Percentiles rank a stretch among this genome's conserved stretches.
Conservation (phyloP, 2,797 vertebrate species). For the Masticophis lateralis region DNA sequence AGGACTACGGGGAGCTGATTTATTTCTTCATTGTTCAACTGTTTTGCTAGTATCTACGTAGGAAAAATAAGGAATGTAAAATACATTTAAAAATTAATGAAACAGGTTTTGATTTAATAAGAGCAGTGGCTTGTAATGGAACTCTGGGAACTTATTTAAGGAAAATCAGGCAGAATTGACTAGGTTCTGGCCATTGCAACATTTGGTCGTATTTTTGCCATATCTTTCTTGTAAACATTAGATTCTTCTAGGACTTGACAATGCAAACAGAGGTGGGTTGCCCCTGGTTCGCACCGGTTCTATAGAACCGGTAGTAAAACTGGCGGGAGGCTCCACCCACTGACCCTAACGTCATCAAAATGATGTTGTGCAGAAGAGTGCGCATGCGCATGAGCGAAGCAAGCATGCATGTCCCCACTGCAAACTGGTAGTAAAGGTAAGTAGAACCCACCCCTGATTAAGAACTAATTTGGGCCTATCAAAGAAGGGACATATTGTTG, state of each 20-base stretch:
- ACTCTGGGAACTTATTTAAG: neutral
- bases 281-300: no score
- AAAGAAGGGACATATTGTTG: neutral
- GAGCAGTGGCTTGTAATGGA: neutral
- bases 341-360: no score
- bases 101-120: neutral
- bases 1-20: constrained; percentile 72
- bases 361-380: no score
- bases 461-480: neutral
- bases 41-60: constrained; percentile 72
- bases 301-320: no score
- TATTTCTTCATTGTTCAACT: constrained; percentile 57
- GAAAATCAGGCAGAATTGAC: neutral
- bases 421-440: no score
- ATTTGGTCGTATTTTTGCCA: no score
- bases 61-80: constrained; percentile 22
- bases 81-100: neutral
- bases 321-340: no score
- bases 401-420: no score
- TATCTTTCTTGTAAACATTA: neutral
- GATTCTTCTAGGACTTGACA: no score
- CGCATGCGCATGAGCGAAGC: no score
- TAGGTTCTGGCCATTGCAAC: neutral
- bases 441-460: neutral
- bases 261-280: neutral